Evolutionary conservation across 2,888 invertebrate genomes (phyloP), one percentile per base, ranked within the genome.

Genomic region (Ormyrus pomaceus): DNA sequence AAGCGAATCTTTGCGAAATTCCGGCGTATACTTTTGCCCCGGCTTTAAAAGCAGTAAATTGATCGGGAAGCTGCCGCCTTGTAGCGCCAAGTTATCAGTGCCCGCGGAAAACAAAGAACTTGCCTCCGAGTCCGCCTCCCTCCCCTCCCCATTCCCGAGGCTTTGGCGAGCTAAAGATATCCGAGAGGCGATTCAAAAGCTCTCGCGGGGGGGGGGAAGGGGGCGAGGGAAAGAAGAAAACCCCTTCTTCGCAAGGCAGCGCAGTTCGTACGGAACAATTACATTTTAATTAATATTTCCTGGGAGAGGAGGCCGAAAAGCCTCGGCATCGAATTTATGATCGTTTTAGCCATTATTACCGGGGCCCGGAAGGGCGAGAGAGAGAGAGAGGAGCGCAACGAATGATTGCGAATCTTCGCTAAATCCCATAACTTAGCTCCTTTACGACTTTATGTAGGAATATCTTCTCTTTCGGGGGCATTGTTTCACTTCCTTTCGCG

Each of bases 231-330:
- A 34, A 61, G 68, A 56, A 70, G 77, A 75, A 74, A 82, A 80
- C 82, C 82, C 34, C 80, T 78, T 80, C 56, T 71, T 64, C 50
- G 34, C 53, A 7, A 11, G 62, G 53, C 58, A 34, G 76, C 55
- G 65, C 77, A 80, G 74, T 80, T 82, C 80, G 72, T 87, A 88
- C 88, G 86, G 88, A 89, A 91, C 90, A 91, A 91, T 91, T 90
- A 91, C 89, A 91, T 90, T 91, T 91, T 91, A 91, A 90, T 90
- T 91, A 91, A 91, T 91, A 90, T 90, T 91, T 91, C 89, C 89
- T 89, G 89, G 89, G 89, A 86, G 87, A 88, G 87, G 87, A 87
- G 89, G 87, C 85, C 87, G 86, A 77, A 79, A 77, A 73, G 79
- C 55, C n/a, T 45, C 51, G 69, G 78, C 82, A 82, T 87, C 90